Conservation (phyloP, 1,140 invertebrate species). For the Onthophagus taurus region DNA sequence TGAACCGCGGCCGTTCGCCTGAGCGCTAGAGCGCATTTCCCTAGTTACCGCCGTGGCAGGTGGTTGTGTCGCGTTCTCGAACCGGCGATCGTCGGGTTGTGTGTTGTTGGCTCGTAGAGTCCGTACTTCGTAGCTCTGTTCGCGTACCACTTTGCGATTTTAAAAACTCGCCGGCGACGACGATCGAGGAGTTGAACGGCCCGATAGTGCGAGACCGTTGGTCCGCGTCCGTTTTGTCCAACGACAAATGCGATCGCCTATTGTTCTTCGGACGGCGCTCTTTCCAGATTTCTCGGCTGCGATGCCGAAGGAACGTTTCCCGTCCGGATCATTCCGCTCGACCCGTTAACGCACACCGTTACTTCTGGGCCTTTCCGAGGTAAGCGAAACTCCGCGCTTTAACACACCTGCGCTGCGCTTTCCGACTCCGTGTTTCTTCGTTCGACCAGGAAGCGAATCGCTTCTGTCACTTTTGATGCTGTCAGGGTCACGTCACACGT, state of each 20-base stretch:
- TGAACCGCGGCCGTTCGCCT: slow-evolving; percentile 9
- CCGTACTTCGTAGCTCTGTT: neutral
- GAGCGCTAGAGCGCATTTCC: slow-evolving; percentile 8
- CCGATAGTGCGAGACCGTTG: slow-evolving; percentile 1
- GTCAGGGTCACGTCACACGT: slow-evolving; percentile 2
- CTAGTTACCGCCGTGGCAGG: slow-evolving; percentile 7
- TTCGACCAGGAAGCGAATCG: neutral
- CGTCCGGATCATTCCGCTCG: slow-evolving; percentile 3
- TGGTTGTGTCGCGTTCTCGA: slow-evolving; percentile 11
- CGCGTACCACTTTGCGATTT: no score
- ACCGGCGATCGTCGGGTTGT: slow-evolving; percentile 5
- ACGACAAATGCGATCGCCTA: neutral
- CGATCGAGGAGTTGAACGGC: slow-evolving; percentile 13
- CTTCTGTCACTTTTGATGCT: neutral
- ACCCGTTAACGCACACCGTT: neutral
- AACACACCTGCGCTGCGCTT: neutral
- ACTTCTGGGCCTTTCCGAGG: slow-evolving; percentile 4
- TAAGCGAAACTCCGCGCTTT: slow-evolving; percentile 7
- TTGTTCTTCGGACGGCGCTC: neutral
- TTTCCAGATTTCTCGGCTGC: slow-evolving; percentile 1
- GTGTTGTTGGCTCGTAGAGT: slow-evolving; percentile 2
- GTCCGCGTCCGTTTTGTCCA: slow-evolving; percentile 1
- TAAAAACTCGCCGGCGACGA: no score
- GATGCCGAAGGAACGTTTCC: slow-evolving; percentile 5
- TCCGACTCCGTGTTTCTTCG: neutral